Base-by-base conservation (phyloP, 2,113 vertebrate genomes). In the Syngnathus typhle region DNA sequence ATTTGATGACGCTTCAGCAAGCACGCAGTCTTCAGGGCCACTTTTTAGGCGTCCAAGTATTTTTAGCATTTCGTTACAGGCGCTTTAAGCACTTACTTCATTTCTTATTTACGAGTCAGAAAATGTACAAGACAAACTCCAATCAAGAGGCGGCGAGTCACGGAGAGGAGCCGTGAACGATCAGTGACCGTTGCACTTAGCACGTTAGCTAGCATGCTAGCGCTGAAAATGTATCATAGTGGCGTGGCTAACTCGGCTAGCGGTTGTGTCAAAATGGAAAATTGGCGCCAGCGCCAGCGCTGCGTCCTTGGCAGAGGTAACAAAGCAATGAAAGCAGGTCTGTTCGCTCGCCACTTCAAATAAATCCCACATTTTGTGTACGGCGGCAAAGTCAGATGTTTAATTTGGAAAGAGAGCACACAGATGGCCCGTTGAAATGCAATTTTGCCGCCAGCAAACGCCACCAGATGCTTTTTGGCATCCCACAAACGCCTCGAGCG, bases 21-120 rank as follows among this genome's bases (percentile, higher is more conserved):
- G 32, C 37, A 38, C 38, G 32, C 13, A 6, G 7, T 19, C 36
- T 19, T 38, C 16, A 19, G 52, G 10, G 21, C 9, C 52, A 55
- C 52, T 27, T 55, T 55, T 5, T 27, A 39, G 58, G 16, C 16
- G 16, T 37, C 54, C 8, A 13, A 8, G 8, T 36, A 21, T 71
- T 52, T 64, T 62, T 67, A 55, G 52, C 52, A 55, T 55, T 55
- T 27, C 52, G 21, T 55, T 55, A 23, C 52, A 55, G 52, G 52
- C 52, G 52, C 52, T 55, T 23, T 23, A 11, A 55, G 52, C 52
- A 55, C 21, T 55, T 55, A 21, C 52, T 55, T 55, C 52, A 55
- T 55, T 23, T 23, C n/a, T 55, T 55, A 55, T 55, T 55, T 55
- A 55, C 52, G 21, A 55, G 52, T 23, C 21, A 27, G 52, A 27